Evolutionary conservation across 2,888 invertebrate species (phyloP).

Genomic region (Caenorhabditis japonica): DNA sequence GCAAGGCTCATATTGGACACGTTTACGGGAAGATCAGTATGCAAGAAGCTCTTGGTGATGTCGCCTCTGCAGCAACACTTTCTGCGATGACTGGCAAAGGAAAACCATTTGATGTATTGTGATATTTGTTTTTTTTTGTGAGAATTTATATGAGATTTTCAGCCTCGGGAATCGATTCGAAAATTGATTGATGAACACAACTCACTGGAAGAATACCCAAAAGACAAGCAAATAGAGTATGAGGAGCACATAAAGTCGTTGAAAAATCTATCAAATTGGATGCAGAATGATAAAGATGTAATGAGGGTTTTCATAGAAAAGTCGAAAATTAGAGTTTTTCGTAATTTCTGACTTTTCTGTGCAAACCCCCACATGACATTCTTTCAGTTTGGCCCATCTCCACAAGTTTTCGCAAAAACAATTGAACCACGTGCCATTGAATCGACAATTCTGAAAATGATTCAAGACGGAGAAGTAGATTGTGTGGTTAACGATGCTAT

Average conservation of each 20-base stretch:
- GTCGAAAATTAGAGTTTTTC: too few species aligned
- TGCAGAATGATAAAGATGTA: constrained; percentile 24
- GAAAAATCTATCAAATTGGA: constrained; percentile 33
- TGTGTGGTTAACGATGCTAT: constrained; percentile 6
- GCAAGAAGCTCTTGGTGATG: constrained; percentile 35
- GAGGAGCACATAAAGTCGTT: constrained; percentile 19
- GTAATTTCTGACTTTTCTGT: background rate
- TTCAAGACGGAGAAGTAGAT: constrained; percentile 2
- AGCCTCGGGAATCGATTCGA: constrained; percentile 8
- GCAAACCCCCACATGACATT: background rate
- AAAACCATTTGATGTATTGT: constrained; percentile 20
- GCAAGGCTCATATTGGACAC: constrained; percentile 41
- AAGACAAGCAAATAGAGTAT: constrained; percentile 8
- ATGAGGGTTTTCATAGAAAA: too few species aligned
- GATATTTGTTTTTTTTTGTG: background rate
- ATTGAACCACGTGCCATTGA: constrained; percentile 29
- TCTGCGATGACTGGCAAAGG: constrained; percentile 24
- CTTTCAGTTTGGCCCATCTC: constrained; percentile 30
- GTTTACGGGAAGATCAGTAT: constrained; percentile 44
- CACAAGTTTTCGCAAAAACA: constrained; percentile 27
- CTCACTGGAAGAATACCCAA: background rate
- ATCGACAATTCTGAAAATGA: constrained; percentile 18
- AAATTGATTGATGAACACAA: constrained; percentile 26
- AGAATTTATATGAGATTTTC: background rate
- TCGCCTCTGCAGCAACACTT: constrained; percentile 4